phyloP scores from a whole-genome alignment of 2,888 invertebrate genomes.

The Caenorhabditis angaria region DNA sequence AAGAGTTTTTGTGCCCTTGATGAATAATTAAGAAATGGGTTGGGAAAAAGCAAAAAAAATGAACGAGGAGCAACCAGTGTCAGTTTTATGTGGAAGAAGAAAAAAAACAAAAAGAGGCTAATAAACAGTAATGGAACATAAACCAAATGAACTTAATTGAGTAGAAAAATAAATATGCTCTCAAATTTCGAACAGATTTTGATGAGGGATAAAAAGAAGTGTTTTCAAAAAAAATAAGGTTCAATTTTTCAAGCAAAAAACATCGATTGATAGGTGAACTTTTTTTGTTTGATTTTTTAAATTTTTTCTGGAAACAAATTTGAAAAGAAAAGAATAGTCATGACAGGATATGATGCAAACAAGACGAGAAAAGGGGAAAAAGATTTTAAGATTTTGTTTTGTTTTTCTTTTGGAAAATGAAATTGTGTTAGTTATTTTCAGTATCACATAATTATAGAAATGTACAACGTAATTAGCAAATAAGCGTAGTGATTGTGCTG shows the following conservation, averaged over 20 bases:
- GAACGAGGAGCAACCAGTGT: not conserved
- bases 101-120: not conserved
- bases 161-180: too few relatives aligned
- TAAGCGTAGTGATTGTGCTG: not conserved
- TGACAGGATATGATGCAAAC: slow-evolving; percentile 33
- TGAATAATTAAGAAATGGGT: slow-evolving; percentile 1
- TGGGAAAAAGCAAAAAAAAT: not conserved
- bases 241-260: too few relatives aligned
- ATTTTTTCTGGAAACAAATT: too few relatives aligned
- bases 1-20: not conserved
- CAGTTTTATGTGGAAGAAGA: not conserved
- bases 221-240: too few relatives aligned
- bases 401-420: not conserved
- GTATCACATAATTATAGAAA: slow-evolving; percentile 9
- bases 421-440: not conserved
- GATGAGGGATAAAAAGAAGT: too few relatives aligned
- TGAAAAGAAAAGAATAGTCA: too few relatives aligned
- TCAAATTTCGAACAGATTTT: too few relatives aligned
- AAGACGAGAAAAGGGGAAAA: not conserved
- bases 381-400: too few relatives aligned
- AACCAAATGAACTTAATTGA: too few relatives aligned
- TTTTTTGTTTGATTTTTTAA: too few relatives aligned
- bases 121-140: too few relatives aligned
- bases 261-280: too few relatives aligned
- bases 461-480: slow-evolving; percentile 9